phyloP scores from a whole-genome alignment of 2,888 invertebrate genomes.

The Cephus sareptanus region DNA sequence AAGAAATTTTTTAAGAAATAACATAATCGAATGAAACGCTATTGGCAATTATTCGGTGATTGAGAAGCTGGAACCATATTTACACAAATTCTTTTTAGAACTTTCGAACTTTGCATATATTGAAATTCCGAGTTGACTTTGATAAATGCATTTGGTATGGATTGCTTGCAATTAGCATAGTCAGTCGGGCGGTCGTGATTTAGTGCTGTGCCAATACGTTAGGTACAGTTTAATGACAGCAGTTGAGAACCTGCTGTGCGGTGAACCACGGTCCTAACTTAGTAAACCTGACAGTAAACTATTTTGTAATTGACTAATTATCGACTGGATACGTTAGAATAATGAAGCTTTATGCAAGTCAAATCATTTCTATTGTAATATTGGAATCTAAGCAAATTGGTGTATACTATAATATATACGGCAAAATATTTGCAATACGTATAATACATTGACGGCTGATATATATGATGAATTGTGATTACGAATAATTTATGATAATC shows the following conservation, averaged over 20 bases:
- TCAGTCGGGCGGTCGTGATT: not conserved
- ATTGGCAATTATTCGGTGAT: not conserved
- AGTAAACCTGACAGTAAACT: not conserved
- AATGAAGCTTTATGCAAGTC: not conserved
- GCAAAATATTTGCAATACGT: too few relatives aligned
- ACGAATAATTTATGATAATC: too few relatives aligned
- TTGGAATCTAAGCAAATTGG: not conserved
- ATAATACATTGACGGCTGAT: too few relatives aligned
- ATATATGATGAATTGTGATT: too few relatives aligned
- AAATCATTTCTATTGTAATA: not conserved
- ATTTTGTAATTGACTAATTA: not conserved
- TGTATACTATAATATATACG: too few relatives aligned
- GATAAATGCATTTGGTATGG: not conserved
- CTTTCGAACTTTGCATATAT: not conserved
- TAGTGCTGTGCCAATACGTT: not conserved
- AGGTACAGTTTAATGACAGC: conserved; percentile 1
- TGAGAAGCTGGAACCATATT: not conserved
- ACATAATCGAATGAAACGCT: not conserved
- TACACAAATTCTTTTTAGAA: not conserved
- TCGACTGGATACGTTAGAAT: not conserved
- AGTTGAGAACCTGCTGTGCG: not conserved
- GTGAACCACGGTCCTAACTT: not conserved
- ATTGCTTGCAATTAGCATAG: not conserved
- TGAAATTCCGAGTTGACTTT: not conserved
- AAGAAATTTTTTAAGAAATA: not conserved